phyloP scores from a whole-genome alignment of 1,140 invertebrate genomes.

The Phortica variegata region DNA sequence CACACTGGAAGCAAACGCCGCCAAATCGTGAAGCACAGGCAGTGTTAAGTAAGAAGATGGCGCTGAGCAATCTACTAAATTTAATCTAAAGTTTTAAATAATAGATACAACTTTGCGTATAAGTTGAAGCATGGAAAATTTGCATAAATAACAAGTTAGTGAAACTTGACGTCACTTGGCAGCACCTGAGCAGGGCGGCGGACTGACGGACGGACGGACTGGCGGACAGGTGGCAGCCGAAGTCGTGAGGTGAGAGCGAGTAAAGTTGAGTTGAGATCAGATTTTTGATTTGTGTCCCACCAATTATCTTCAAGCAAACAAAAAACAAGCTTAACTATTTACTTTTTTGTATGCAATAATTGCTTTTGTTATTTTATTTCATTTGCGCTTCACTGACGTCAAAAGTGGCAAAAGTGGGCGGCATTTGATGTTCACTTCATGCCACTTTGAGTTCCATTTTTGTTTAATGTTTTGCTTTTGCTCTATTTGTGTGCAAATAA shows the following conservation, averaged over 20 bases:
- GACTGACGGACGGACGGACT: neutral
- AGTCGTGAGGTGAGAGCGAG: neutral
- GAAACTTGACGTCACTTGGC: slow-evolving; percentile 46
- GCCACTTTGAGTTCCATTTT: no score
- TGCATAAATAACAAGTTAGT: slow-evolving; percentile 55
- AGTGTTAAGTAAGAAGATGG: no score
- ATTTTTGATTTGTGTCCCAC: slow-evolving; percentile 10
- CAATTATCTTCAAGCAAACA: slow-evolving; percentile 7
- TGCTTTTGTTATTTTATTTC: slow-evolving; percentile 18
- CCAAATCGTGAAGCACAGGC: no score
- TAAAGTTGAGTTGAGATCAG: slow-evolving; percentile 4
- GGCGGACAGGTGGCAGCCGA: neutral
- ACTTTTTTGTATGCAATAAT: slow-evolving; percentile 10
- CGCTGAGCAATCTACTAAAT: slow-evolving; percentile 27
- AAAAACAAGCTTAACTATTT: slow-evolving; percentile 1
- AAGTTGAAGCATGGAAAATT: slow-evolving; percentile 53
- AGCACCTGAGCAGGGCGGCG: slow-evolving; percentile 36
- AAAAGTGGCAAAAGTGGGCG: no score
- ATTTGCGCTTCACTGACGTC: no score
- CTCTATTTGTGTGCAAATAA: slow-evolving; percentile 55
- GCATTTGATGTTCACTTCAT: no score
- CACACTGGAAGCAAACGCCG: no score
- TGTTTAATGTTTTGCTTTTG: slow-evolving; percentile 11
- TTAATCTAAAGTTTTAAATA: slow-evolving; percentile 49
- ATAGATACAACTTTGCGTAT: slow-evolving; percentile 51